Evolutionary conservation across 2,888 invertebrate genomes (phyloP).

Genomic region (Bellardia pandia): DNA sequence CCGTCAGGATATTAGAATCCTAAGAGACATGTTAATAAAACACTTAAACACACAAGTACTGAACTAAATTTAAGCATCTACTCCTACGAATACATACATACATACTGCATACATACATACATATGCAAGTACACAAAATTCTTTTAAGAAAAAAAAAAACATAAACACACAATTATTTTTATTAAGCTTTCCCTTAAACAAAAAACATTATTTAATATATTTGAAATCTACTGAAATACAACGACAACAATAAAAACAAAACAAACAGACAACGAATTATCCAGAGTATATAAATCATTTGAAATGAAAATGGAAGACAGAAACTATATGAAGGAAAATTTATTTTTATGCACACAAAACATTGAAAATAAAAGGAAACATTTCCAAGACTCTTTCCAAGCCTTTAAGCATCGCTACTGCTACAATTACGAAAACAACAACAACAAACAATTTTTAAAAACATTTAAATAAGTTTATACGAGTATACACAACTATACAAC

Average conservation of each 20-base stretch:
- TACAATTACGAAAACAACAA: not conserved
- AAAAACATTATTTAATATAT: not conserved
- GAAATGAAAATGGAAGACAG: not conserved
- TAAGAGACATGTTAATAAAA: constrained; percentile 15
- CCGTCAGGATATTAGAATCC: constrained; percentile 20
- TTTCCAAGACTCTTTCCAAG: not conserved
- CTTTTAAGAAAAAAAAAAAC: not conserved
- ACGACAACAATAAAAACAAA: not conserved
- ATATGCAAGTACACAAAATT: not conserved
- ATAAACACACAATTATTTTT: not conserved
- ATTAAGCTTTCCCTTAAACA: not conserved
- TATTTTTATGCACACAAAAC: constrained; percentile 5
- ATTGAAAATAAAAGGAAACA: constrained; percentile 5
- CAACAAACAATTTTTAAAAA: not conserved
- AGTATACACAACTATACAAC: no score
- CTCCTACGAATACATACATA: not conserved
- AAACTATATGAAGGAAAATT: constrained; percentile 11
- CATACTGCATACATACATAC: no score
- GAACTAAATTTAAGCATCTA: not conserved
- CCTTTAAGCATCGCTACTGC: not conserved
- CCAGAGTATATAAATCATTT: constrained; percentile 6
- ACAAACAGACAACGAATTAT: not conserved
- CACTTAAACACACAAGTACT: not conserved
- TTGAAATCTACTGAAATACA: not conserved
- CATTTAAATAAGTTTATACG: no score